Evolutionary conservation across 2,113 vertebrate genomes (phyloP).

Genomic region (Aviceda subcristata): DNA sequence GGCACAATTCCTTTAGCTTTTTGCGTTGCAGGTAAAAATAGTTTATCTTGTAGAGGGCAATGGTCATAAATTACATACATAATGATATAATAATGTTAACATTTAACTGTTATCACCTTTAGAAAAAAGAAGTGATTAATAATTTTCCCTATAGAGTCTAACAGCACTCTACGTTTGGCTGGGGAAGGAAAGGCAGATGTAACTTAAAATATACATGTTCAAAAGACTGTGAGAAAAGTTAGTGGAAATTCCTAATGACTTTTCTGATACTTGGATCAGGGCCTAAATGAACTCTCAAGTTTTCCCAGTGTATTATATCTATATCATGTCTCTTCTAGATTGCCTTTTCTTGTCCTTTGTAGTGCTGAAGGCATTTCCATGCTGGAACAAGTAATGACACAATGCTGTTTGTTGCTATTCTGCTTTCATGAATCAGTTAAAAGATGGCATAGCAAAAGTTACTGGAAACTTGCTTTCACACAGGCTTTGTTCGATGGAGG

Average conservation of each 20-base stretch:
- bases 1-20: not conserved
- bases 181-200: not conserved
- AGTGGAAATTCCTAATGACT: not conserved
- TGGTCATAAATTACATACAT: not conserved
- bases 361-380: not conserved
- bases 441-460: not conserved
- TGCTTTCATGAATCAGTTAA: not conserved
- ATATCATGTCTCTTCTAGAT: not conserved
- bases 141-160: not conserved
- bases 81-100: not conserved
- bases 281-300: not conserved
- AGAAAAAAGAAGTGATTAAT: not conserved
- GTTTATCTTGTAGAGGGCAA: not conserved
- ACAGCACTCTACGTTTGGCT: not conserved
- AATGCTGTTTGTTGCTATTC: not conserved
- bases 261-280: not conserved
- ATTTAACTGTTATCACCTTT: not conserved
- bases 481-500: not conserved
- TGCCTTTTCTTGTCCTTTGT: not conserved
- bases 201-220: not conserved
- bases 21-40: not conserved
- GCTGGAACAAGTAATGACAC: not conserved
- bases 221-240: not conserved
- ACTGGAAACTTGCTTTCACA: not conserved
- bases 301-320: not conserved